Evolutionary conservation across 2,797 vertebrate species (phyloP), one percentile per base, ranked within the genome.

Genomic region (Agapornis canus): DNA sequence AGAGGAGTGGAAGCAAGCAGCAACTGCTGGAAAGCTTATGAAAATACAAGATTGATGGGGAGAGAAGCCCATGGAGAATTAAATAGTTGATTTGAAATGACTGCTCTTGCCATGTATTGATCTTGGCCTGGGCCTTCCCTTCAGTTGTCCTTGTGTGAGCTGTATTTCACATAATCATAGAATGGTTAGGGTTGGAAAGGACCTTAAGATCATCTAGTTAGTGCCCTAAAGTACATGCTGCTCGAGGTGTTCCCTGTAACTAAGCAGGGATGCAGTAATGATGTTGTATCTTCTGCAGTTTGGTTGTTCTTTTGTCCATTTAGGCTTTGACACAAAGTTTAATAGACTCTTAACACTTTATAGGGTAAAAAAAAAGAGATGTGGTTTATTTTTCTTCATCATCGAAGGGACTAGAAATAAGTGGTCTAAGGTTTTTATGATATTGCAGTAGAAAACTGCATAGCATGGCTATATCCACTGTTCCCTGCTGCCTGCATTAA

Each of bases 391-490:
- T 35, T 35, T n/a, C n/a, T n/a, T n/a, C n/a, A 35, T 21, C 10
- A 43, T 47, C 27, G 56, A 77, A 61, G 32, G 32, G 29, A 86
- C 20, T 42, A 68, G 75, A 91, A 77, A 75, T 73, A 37, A 54
- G 35, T 51, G 48, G 27, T 45, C 39, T 71, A 29, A 54, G n/a
- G 27, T 79, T 97, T 84, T 22, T 68, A 22, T 35, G 86, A 52
- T 85, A 75, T 48, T 81, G 82, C 60, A 69, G 70, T 54, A 71
- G 51, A 75, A 81, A 89, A 91, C 65, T 61, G 20, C 71, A 25
- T 43, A 39, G 32, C 16, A 22, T 65, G 4, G 56, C 65, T 71
- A 52, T 82, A 85, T 32, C 15, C 18, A n/a, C 56, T 60, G 15
- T 64, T 84, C 22, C 26, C n/a, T 13, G 6, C 42, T 92, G 61